These are phyloP conservation scores for Autographa pulchrina DNA, from an alignment of 2,888 invertebrate species.

Conservation along the genomic window DNA sequence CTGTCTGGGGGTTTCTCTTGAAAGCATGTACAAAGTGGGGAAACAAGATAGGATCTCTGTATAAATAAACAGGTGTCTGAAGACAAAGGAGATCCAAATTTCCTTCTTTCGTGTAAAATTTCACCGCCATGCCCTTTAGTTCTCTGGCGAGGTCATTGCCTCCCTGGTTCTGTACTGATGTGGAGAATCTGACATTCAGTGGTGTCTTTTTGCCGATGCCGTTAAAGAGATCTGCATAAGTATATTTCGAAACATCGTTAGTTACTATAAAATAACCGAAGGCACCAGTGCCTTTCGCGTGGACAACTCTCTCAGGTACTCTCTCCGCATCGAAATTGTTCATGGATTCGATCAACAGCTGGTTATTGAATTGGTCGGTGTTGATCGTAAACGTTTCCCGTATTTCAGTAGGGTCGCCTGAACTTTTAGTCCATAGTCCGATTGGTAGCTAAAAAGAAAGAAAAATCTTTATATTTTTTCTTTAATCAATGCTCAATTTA, in stretches of 20 bases:
- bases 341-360: conserved; percentile 90
- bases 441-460: conserved; percentile 55
- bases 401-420: conserved; percentile 93
- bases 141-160: conserved; percentile 85
- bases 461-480: not conserved
- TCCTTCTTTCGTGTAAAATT: conserved; percentile 68
- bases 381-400: conserved; percentile 81
- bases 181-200: conserved; percentile 88
- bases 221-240: conserved; percentile 89
- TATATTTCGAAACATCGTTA: conserved; percentile 91
- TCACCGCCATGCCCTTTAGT: conserved; percentile 80
- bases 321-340: conserved; percentile 93
- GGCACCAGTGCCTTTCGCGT: conserved; percentile 96
- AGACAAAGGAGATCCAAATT: conserved; percentile 74
- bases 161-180: conserved; percentile 90
- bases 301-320: conserved; percentile 96
- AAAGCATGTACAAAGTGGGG: conserved; percentile 86
- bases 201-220: conserved; percentile 89
- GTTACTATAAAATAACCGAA: conserved; percentile 95
- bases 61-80: conserved; percentile 88
- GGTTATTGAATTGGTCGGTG: conserved; percentile 60
- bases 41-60: conserved; percentile 87
- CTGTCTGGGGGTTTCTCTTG: conserved; percentile 88
- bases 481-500: not conserved
- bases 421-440: conserved; percentile 89